Percentiles rank a stretch among this genome's conserved stretches.
phyloP scores from a whole-genome alignment of 2,797 vertebrate genomes.

The Muscicapa striata region DNA sequence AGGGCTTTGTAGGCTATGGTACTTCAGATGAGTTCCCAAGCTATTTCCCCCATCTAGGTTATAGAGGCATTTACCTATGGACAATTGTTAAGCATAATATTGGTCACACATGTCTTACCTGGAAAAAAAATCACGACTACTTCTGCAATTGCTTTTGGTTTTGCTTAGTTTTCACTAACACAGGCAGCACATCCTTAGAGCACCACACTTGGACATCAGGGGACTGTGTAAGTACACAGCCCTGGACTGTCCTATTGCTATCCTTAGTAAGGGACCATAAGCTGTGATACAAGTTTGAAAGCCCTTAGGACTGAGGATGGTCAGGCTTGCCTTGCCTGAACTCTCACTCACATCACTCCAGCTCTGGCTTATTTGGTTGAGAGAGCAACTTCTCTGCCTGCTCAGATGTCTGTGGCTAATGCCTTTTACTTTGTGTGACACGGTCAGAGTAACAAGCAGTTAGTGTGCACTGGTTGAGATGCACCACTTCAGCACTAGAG shows the following conservation, averaged over 20 bases:
- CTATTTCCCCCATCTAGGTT: not conserved
- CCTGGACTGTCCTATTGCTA: not conserved
- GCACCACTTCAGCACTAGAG: not conserved
- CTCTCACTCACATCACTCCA: not conserved
- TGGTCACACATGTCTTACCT: not conserved
- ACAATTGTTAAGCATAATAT: not conserved
- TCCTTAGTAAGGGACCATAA: not conserved
- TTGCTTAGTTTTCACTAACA: not conserved
- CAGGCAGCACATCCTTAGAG: not conserved
- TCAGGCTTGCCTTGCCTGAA: not conserved
- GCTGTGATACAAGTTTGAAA: not conserved
- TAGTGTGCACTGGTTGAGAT: not conserved
- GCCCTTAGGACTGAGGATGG: not conserved
- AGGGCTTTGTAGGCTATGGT: not conserved
- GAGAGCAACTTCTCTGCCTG: not conserved
- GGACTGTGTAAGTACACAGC: not conserved
- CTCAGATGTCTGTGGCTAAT: not conserved
- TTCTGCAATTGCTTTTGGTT: not conserved
- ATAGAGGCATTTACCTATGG: not conserved
- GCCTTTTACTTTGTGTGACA: not conserved
- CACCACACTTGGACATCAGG: not conserved
- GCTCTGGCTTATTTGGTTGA: not conserved
- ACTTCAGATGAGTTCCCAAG: not conserved
- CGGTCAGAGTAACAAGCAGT: not conserved
- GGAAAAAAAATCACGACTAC: not conserved